These are phyloP conservation scores for Sinella curviseta DNA, from an alignment of 1,140 invertebrate species.

Conservation along the genomic window DNA sequence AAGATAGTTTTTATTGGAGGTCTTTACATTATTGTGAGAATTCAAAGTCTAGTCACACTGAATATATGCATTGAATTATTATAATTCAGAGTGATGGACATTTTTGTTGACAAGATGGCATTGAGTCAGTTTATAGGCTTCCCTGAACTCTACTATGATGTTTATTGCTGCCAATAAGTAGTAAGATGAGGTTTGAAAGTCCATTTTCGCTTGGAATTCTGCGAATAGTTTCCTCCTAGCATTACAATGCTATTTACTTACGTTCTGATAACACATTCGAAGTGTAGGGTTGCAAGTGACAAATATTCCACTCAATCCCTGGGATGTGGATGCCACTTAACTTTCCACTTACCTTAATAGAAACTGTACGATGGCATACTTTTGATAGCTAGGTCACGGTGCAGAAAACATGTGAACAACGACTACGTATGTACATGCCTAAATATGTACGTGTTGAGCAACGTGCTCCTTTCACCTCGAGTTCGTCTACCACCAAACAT, in stretches of 20 bases:
- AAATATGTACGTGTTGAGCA: too few species aligned
- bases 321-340: neutral
- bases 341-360: neutral
- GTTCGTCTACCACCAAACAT: too few species aligned
- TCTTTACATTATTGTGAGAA: too few species aligned
- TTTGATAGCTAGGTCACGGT: too few species aligned
- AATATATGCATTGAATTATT: neutral
- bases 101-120: neutral
- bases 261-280: neutral
- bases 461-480: too few species aligned
- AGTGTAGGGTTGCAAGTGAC: neutral
- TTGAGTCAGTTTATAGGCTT: neutral
- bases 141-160: neutral
- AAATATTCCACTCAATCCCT: neutral
- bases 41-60: too few species aligned
- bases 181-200: neutral
- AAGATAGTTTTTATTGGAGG: too few species aligned
- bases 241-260: neutral
- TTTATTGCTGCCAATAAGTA: neutral
- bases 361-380: neutral
- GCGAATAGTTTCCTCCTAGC: too few species aligned
- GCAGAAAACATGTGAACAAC: too few species aligned
- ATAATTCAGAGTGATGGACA: slow-evolving; percentile 2
- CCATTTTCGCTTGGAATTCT: neutral
- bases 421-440: too few species aligned